A percentile compares a stretch with the other conserved stretches of the same genome.
These are phyloP conservation scores for Drosophila algonquin DNA, from an alignment of 2,888 invertebrate species.

Conservation along the genomic window DNA sequence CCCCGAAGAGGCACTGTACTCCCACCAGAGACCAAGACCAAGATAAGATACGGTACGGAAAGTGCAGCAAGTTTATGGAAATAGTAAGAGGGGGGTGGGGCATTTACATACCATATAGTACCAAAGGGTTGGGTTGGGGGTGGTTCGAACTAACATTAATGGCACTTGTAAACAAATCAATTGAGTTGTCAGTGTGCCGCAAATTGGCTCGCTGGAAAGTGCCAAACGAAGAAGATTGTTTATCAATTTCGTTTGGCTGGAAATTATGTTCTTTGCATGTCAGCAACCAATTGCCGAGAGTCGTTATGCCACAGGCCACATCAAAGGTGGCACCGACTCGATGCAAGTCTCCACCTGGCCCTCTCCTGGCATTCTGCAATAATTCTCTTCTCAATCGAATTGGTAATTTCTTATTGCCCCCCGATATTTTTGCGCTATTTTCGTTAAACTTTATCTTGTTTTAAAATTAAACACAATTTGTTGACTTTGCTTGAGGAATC, in stretches of 20 bases:
- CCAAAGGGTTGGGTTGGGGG: not conserved
- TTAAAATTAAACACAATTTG: constrained; percentile 68
- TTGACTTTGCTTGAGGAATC: constrained; percentile 6
- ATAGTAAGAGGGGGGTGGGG: constrained; percentile 11
- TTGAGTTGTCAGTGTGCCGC: constrained; percentile 60
- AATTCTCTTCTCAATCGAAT: constrained; percentile 51
- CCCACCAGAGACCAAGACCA: too few relatives aligned
- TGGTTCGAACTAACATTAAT: constrained; percentile 60
- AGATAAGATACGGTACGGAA: constrained; percentile 31
- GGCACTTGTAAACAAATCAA: constrained; percentile 76
- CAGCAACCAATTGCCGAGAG: constrained; percentile 77
- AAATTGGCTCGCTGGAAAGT: constrained; percentile 59
- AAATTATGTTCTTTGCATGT: constrained; percentile 82
- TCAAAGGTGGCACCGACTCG: constrained; percentile 63
- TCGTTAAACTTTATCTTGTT: constrained; percentile 61
- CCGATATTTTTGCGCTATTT: constrained; percentile 36
- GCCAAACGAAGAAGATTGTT: constrained; percentile 50
- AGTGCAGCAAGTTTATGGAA: constrained; percentile 38
- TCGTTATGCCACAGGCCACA: constrained; percentile 40
- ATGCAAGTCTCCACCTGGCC: constrained; percentile 7
- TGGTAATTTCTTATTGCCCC: constrained; percentile 51
- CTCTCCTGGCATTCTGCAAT: constrained; percentile 41
- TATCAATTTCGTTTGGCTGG: constrained; percentile 62
- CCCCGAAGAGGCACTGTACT: constrained; percentile 30
- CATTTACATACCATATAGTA: constrained; percentile 67